Evolutionary conservation across 2,888 invertebrate genomes (phyloP).

Genomic region (Tenthredo livida): DNA sequence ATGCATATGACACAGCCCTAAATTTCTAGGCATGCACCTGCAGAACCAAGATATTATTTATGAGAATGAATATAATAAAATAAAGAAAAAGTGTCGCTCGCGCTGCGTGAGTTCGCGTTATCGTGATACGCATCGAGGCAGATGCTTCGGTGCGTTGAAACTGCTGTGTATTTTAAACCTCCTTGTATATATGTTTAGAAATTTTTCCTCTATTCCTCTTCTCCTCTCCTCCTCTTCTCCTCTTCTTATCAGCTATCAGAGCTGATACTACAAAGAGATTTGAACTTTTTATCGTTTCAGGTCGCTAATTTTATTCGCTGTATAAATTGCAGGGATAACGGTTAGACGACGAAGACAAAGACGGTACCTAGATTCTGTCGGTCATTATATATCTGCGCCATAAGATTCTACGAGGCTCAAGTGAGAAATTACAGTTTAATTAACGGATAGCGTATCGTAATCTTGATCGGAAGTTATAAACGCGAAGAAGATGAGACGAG

Average conservation of each 20-base stretch:
- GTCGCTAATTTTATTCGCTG: conserved; percentile 39
- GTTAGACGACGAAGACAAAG: not conserved
- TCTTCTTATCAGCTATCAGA: not conserved
- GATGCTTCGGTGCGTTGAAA: not conserved
- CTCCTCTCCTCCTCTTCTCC: not conserved
- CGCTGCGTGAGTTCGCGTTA: conserved; percentile 42
- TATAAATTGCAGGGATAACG: not conserved
- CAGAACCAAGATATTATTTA: conserved; percentile 73
- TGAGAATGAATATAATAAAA: conserved; percentile 59
- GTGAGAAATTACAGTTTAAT: conserved; percentile 53
- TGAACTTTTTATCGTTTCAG: not conserved
- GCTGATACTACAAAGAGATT: not conserved
- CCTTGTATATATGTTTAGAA: not conserved
- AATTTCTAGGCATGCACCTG: conserved; percentile 69
- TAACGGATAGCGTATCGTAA: conserved; percentile 44
- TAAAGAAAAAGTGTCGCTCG: conserved; percentile 50
- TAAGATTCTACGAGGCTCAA: conserved; percentile 48
- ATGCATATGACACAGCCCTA: not conserved
- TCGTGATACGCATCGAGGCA: conserved; percentile 46
- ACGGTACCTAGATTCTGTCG: not conserved
- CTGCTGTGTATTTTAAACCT: not conserved
- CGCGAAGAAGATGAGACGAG: conserved; percentile 23
- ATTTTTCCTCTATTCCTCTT: not conserved
- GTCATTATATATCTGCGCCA: conserved; percentile 16
- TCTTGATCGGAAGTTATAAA: conserved; percentile 52